phyloP scores from a whole-genome alignment of 1,140 invertebrate species.

The Coboldia fuscipes region DNA sequence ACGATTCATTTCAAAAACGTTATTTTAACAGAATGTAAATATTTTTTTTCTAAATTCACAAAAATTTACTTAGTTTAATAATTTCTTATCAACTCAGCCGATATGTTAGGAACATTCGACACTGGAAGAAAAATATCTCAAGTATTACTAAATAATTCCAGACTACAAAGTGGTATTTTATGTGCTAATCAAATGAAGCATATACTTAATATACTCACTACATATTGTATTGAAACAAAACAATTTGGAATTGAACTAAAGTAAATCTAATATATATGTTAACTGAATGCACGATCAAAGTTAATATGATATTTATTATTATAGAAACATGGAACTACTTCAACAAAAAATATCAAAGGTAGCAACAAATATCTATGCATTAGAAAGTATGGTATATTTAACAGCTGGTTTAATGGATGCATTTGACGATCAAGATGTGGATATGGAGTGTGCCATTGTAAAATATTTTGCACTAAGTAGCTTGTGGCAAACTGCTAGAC shows the following conservation, averaged over 20 bases:
- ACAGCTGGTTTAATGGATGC: constrained; percentile 45
- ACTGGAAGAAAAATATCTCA: neutral
- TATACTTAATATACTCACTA: neutral
- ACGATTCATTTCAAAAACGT: constrained; percentile 25
- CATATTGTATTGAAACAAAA: constrained; percentile 24
- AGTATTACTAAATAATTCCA: neutral
- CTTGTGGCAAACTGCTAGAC: constrained; percentile 32
- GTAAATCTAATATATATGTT: constrained; percentile 6
- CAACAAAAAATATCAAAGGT: constrained; percentile 32
- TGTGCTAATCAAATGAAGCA: constrained; percentile 12
- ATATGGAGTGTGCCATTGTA: constrained; percentile 58
- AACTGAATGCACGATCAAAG: neutral
- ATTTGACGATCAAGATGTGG: constrained; percentile 41
- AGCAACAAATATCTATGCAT: constrained; percentile 31
- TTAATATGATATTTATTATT: constrained; percentile 9
- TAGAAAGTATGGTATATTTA: constrained; percentile 59
- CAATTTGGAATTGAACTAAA: constrained; percentile 29
- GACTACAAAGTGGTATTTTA: constrained; percentile 4
- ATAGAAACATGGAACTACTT: constrained; percentile 29
- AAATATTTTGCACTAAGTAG: constrained; percentile 37
- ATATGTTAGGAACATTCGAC: neutral
- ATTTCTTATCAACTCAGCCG: neutral
- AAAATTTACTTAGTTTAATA: constrained; percentile 1
- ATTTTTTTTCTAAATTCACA: constrained; percentile 1
- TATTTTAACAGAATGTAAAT: constrained; percentile 16